Base-by-base conservation (phyloP, 2,797 vertebrate genomes). In the Enteromius viviparus region DNA sequence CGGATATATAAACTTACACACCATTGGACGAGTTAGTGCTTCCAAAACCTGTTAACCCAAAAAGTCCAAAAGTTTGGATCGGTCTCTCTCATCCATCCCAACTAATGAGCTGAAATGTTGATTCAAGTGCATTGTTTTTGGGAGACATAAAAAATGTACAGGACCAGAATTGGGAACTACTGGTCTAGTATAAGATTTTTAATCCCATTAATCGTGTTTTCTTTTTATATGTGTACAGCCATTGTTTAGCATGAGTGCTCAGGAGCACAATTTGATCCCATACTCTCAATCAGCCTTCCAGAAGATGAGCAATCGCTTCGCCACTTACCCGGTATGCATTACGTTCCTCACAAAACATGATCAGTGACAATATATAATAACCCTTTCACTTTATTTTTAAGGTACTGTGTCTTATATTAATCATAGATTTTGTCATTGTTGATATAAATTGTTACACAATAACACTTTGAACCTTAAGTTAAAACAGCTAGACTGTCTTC, bases 191-290 rank as follows among this genome's bases (percentile, higher is more conserved):
- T 40, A 40, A 40, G 40, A 9, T 40, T 40, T 40, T 40, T 40
- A 40, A 40, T 40, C 40, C 40, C 8, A 40, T 40, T 74, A 29
- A 51, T 51, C 1, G 5, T 42, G 60, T 62, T 62, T 29, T 74
- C 15, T 29, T 49, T 12, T 53, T 60, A 5, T 34, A 21, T 21
- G 19, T 79, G 26, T 45, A 47, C 88, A 95, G 96, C 93, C 95
- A 75, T 84, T 96, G 74, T 95, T 96, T 83, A 89, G 93, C 15
- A 93, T 89, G 94, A 96, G 91, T 0, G 93, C 95, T 15, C 95
- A 95, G 92, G 95, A 95, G 84, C 94, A 95, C 87, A 95, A 95
- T 89, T 85, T 94, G 88, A 84, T 93, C 6, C 91, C 92, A 0
- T 96, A 92, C 86, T 92, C 89, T 53, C 87, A 93, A 3, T 75